These are phyloP conservation scores for Hybos culiciformis DNA, from an alignment of 2,888 invertebrate species.

Conservation along the genomic window DNA sequence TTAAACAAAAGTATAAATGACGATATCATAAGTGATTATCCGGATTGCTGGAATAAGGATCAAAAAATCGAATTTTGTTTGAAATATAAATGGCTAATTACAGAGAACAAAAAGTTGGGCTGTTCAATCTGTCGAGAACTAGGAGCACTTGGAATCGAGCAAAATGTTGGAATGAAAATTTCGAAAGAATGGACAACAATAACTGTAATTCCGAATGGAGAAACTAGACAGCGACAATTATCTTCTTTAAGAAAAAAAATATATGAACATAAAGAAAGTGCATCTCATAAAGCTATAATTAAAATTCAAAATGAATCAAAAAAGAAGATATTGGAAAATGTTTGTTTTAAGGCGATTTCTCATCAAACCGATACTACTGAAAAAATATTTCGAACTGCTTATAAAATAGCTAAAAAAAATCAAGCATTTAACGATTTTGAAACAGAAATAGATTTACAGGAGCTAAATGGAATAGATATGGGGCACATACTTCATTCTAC, in stretches of 20 bases:
- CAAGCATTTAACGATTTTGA: neutral
- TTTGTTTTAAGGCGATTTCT: neutral
- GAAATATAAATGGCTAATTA: slow-evolving; percentile 1
- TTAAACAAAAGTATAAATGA: neutral
- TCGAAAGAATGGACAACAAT: neutral
- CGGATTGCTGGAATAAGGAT: slow-evolving; percentile 1
- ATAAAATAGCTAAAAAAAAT: neutral
- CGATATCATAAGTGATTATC: neutral
- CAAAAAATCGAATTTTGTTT: slow-evolving; percentile 1
- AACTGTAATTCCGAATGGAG: slow-evolving; percentile 1
- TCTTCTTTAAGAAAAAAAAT: neutral
- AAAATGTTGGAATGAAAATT: neutral
- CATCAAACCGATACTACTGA: neutral
- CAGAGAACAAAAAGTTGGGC: slow-evolving; percentile 1
- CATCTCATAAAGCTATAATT: too few species aligned
- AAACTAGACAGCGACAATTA: neutral
- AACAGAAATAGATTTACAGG: neutral
- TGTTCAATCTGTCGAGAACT: slow-evolving; percentile 1
- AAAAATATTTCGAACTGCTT: neutral
- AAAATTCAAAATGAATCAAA: too few species aligned
- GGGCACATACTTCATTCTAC: slow-evolving; percentile 2
- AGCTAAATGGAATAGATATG: neutral
- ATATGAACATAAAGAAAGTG: neutral
- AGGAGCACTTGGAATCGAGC: slow-evolving; percentile 2
- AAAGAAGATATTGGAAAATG: too few species aligned